Evolutionary conservation across 2,888 invertebrate species (phyloP).

Genomic region (Nysson spinosus): DNA sequence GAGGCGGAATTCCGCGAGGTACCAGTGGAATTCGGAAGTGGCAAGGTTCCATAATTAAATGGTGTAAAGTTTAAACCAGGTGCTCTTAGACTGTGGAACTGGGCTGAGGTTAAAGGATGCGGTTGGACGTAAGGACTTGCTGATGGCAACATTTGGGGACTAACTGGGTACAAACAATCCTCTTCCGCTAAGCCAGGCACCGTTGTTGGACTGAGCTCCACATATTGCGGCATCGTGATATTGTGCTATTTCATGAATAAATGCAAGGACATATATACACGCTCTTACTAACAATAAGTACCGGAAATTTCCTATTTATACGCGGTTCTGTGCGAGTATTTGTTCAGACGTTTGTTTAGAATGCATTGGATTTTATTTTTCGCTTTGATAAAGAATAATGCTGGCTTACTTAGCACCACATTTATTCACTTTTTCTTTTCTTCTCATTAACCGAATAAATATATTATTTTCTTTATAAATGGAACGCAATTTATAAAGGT

Average conservation of each 20-base stretch:
- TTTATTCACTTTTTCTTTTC: too few relatives aligned
- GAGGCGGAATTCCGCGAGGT: conserved; percentile 35
- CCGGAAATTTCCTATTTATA: conserved; percentile 4
- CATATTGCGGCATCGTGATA: conserved; percentile 73
- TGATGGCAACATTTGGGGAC: conserved; percentile 71
- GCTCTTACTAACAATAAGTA: conserved; percentile 19
- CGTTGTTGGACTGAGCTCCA: conserved; percentile 67
- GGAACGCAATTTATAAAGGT: too few relatives aligned
- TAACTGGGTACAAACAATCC: conserved; percentile 74
- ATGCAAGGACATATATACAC: conserved; percentile 53
- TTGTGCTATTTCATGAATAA: conserved; percentile 70
- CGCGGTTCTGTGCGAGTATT: conserved; percentile 28
- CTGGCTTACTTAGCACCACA: too few relatives aligned
- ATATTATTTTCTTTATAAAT: too few relatives aligned
- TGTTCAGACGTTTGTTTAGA: too few relatives aligned
- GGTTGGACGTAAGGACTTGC: conserved; percentile 72
- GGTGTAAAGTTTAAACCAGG: conserved; percentile 27
- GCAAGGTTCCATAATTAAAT: conserved; percentile 30
- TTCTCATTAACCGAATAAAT: too few relatives aligned
- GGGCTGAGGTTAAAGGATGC: conserved; percentile 70
- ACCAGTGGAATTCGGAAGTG: conserved; percentile 4
- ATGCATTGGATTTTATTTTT: too few relatives aligned
- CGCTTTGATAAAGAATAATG: too few relatives aligned
- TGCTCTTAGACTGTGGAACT: conserved; percentile 64
- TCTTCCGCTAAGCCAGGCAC: conserved; percentile 71